A percentile compares a stretch with the other conserved stretches of the same genome.
Evolutionary conservation across 2,888 invertebrate genomes (phyloP).

Genomic region (Esperia sulphurella): DNA sequence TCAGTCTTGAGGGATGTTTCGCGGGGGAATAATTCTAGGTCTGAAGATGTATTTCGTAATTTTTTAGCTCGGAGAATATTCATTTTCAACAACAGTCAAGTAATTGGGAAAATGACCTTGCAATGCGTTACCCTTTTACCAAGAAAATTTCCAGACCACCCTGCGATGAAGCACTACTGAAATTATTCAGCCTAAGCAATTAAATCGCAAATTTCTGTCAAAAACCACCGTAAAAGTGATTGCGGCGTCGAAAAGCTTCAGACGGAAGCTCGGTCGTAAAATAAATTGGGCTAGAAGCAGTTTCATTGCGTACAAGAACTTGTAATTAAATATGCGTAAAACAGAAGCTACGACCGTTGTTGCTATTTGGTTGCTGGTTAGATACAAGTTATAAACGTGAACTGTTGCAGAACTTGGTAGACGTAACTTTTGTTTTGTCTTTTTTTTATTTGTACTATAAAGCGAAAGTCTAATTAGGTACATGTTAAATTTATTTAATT

Average conservation of each 20-base stretch:
- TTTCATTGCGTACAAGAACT: slow-evolving; percentile 56
- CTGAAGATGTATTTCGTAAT: not conserved
- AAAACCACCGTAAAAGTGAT: slow-evolving; percentile 61
- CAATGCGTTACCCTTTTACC: too few species aligned
- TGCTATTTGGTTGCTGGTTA: not conserved
- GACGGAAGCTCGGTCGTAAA: slow-evolving; percentile 58
- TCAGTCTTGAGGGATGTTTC: slow-evolving; percentile 20
- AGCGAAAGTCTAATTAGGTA: too few species aligned
- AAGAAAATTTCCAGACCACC: too few species aligned
- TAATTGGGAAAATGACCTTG: too few species aligned
- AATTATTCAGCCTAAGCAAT: slow-evolving; percentile 22
- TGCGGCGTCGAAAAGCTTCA: slow-evolving; percentile 55
- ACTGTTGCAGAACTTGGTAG: not conserved
- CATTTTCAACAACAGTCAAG: too few species aligned
- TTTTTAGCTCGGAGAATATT: too few species aligned
- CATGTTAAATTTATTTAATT: too few species aligned
- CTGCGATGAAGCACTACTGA: not conserved
- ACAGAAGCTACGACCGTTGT: slow-evolving; percentile 7
- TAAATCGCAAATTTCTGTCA: slow-evolving; percentile 53
- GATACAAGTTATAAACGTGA: not conserved
- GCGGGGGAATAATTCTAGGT: not conserved
- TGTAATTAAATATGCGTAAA: slow-evolving; percentile 53
- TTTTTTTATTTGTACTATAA: too few species aligned
- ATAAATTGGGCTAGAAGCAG: slow-evolving; percentile 59
- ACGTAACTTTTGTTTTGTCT: too few species aligned